Base-by-base conservation (phyloP, 2,888 invertebrate species). In the Plagiodera versicolora region DNA sequence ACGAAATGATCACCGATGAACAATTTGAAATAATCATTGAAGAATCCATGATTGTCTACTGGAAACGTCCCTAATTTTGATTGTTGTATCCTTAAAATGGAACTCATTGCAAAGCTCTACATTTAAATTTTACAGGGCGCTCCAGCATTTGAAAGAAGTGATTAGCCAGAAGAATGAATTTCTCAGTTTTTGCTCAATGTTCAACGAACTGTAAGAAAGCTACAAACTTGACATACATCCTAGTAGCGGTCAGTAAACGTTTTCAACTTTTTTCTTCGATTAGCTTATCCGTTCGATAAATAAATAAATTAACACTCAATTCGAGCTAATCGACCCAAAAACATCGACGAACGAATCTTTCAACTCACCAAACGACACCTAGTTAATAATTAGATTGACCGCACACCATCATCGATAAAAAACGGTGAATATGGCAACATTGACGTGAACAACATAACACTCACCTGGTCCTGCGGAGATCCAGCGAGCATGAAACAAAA, bases 401-500 rank as follows among this genome's bases (percentile, higher is more conserved):
- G 24, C 39, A 54, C 47, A 63, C 49, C 59, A 65, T 56, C 11
- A 39, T 39, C 39, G 10, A 56, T 50, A 51, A 56, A 62, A 63
- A 65, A 66, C 35, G 58, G 56, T 62, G 66, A 66, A 70, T 64
- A 62, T 71, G 73, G 72, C 73, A 73, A 73, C 73, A 14, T 58
- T 32, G 49, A 61, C 49, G 57, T 58, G 67, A 50, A 61, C 67
- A 65, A 50, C n/a, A n/a, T n/a, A n/a, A n/a, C 46, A 70, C 75
- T 75, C 72, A 76, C 75, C 75, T 75, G 75, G 72, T 75, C 75
- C 75, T 75, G 66, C 57, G 56, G 63, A 63, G 67, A 69, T 67
- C 67, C 70, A 72, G 76, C 72, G 73, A 75, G 77, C 78, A 75
- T 78, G 78, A 70, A 79, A 78, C 76, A 74, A 78, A 79, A 78